phyloP scores from a whole-genome alignment of 2,888 invertebrate genomes.

The Drosophila melanocephala region DNA sequence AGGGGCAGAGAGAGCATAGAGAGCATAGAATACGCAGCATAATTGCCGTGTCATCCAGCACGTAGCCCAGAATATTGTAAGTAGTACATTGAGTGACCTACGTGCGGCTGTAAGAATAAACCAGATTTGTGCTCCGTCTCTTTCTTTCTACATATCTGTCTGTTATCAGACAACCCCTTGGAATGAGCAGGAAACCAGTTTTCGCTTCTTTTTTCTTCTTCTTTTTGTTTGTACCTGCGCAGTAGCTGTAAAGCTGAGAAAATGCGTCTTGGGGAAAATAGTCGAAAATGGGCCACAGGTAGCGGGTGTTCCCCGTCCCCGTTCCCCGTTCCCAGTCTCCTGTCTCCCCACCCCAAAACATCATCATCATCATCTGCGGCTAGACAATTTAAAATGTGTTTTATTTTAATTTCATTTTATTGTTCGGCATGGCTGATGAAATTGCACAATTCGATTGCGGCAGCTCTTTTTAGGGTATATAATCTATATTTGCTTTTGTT shows the following conservation, averaged over 20 bases:
- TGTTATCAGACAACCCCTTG: slow-evolving; percentile 50
- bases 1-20: not conserved
- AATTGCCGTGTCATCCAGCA: slow-evolving; percentile 70
- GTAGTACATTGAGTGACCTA: slow-evolving; percentile 43
- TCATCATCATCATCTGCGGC: slow-evolving; percentile 3
- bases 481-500: slow-evolving; percentile 1
- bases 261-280: slow-evolving; percentile 65
- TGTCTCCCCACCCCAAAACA: not conserved
- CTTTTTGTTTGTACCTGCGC: slow-evolving; percentile 68
- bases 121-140: slow-evolving; percentile 7
- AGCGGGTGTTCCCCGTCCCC: not conserved
- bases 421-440: slow-evolving; percentile 65
- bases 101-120: slow-evolving; percentile 53
- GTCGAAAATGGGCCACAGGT: slow-evolving; percentile 25
- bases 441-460: slow-evolving; percentile 67
- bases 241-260: slow-evolving; percentile 33
- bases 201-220: slow-evolving; percentile 21
- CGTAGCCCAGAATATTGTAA: slow-evolving; percentile 59
- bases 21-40: not conserved
- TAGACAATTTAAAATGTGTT: slow-evolving; percentile 20
- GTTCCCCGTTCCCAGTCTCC: not conserved
- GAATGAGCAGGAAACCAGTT: slow-evolving; percentile 49
- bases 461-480: slow-evolving; percentile 30
- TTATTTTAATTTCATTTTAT: slow-evolving; percentile 3
- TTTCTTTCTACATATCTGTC: not conserved